Evolutionary conservation across 2,797 vertebrate genomes (phyloP), one percentile per base, ranked within the genome.

Genomic region (Pseudopleuronectes americanus): DNA sequence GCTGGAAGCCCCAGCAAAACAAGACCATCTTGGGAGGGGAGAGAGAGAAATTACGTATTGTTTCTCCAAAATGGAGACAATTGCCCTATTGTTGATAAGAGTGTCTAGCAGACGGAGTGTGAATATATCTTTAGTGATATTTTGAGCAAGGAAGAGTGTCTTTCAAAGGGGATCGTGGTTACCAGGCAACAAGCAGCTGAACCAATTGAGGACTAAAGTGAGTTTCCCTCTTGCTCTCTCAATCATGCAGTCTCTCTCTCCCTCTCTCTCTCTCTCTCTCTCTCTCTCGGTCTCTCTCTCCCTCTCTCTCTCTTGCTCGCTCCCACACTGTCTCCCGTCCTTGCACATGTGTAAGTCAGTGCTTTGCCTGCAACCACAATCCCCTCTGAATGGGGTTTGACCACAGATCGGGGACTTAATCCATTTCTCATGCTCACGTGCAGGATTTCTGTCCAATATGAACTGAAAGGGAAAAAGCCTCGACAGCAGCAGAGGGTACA

Each of bases 101-200:
- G 84, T 69, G 84, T 90, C 86, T 91, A 83, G 74, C 84, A 83
- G 84, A 89, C 85, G 78, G 81, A 85, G 86, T 88, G 86, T 80
- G 83, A 87, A 91, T 89, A 87, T 87, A 91, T 92, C 84, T 94
- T 93, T 91, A 81, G 90, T 91, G 89, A 92, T 93, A 88, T 91
- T 93, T 90, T 89, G 84, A 90, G 89, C 81, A 84, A 74, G 84
- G 87, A 92, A 87, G 80, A 89, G 86, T 85, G 79, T 75, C 80
- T 93, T 94, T 93, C 88, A 92, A 92, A 90, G 86, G 73, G 86
- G 84, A 90, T 85, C 90, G 89, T 33, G 73, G 94, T 95, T 93
- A 92, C 94, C 87, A 94, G 90, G 94, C 94, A 95, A 95, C 94
- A 92, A 90, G 92, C 91, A 88, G 88, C 87, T 87, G 91, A 93